phyloP scores from a whole-genome alignment of 2,888 invertebrate genomes.

The Scaptomyza tumidula region DNA sequence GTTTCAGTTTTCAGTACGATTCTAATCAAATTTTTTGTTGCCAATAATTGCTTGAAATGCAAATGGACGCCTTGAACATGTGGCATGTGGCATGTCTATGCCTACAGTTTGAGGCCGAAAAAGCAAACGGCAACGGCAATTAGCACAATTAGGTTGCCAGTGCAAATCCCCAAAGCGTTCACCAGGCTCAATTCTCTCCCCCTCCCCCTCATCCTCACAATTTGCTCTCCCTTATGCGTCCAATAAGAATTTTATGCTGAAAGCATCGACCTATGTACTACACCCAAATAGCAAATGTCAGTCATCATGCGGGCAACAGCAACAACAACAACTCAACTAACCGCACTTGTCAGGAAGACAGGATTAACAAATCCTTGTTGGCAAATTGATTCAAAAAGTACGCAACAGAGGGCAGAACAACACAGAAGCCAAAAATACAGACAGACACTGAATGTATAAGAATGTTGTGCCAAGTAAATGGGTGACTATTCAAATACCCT shows the following conservation, averaged over 20 bases:
- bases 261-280: conserved; percentile 59
- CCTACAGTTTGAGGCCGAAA: conserved; percentile 52
- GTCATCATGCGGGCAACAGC: conserved; percentile 27
- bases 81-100: conserved; percentile 24
- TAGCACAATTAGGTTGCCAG: conserved; percentile 81
- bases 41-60: conserved; percentile 78
- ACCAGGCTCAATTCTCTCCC: conserved; percentile 37
- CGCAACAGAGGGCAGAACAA: conserved; percentile 52
- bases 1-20: not conserved
- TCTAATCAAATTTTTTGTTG: conserved; percentile 72
- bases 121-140: conserved; percentile 70
- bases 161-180: conserved; percentile 78
- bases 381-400: conserved; percentile 83
- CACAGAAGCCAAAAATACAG: conserved; percentile 12
- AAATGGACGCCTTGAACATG: conserved; percentile 70
- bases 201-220: not conserved
- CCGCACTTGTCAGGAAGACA: conserved; percentile 84
- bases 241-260: conserved; percentile 76
- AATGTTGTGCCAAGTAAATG: not conserved
- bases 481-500: conserved; percentile 27
- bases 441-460: conserved; percentile 29
- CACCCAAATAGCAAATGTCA: conserved; percentile 62
- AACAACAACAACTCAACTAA: conserved; percentile 73
- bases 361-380: conserved; percentile 83
- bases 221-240: not conserved